Evolutionary conservation across 2,797 vertebrate species (phyloP), one percentile per base, ranked within the genome.

Genomic region (Helarctos malayanus): DNA sequence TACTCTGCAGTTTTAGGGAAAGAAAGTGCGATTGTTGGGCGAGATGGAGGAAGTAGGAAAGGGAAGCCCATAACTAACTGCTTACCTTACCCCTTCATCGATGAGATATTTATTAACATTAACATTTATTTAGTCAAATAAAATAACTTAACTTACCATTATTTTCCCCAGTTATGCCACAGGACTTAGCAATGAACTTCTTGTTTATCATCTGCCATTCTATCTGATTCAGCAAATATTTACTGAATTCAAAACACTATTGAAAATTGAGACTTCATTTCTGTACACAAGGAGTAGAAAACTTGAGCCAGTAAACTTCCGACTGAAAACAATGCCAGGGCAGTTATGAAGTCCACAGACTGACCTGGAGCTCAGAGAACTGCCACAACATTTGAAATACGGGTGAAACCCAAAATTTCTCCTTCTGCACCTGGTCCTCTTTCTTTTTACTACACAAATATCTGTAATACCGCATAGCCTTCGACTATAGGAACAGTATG

Each of bases 211-310:
- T 32, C 56, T 59, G 21, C n/a, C 57, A 27, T 84, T 89, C n/a
- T 91, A 61, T 76, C 94, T 79, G 38, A 76, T 86, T 85, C 83
- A 65, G 59, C 27, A 80, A 63, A 41, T 59, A 59, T 49, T 85
- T 91, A 69, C 38, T 11, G 47, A 89, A 25, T 84, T 45, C 15
- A 65, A 80, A 89, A 11, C 15, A 27, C 35, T 78, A 5, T 11
- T 61, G 76, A 54, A 82, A 95, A 73, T 38, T 69, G 35, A 35
- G 35, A 32, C n/a, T 49, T 90, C n/a, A 52, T 38, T 57, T 93
- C 47, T 85, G 1, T 76, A 25, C 21, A 19, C 5, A 35, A 68
- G 38, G 12, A 89, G 29, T 32, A n/a, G 56, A 61, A 87, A 95
- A 69, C 32, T 57, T 41, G 41, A 91, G 85, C n/a, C 65, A 54